These are phyloP conservation scores for Halictus quadricinctus DNA, from an alignment of 2,888 invertebrate genomes.

Conservation along the genomic window DNA sequence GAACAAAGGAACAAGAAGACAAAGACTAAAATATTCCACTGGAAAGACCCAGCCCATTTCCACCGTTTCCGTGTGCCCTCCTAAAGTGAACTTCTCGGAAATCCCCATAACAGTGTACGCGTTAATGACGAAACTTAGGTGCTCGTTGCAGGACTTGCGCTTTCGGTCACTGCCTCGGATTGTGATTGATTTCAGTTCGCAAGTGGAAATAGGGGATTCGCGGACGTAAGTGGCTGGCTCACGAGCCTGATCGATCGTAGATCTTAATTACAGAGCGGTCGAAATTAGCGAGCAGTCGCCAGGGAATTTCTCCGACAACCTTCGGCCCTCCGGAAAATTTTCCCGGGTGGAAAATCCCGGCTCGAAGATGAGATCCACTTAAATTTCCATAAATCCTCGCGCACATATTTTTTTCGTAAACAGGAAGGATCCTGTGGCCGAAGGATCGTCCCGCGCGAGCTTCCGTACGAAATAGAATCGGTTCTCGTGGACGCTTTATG, in stretches of 20 bases:
- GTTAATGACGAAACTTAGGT: conserved; percentile 11
- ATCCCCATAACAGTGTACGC: background rate
- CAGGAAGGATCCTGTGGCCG: background rate
- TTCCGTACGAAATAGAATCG: background rate
- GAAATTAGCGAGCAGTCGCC: background rate
- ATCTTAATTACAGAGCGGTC: background rate
- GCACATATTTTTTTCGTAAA: background rate
- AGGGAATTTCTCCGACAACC: background rate
- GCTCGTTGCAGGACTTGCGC: conserved; percentile 5
- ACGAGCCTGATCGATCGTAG: conserved; percentile 14
- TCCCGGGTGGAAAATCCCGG: background rate
- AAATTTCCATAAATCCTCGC: background rate
- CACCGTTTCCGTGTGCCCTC: too few relatives aligned
- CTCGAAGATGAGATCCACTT: background rate
- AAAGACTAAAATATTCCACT: background rate
- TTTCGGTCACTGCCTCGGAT: conserved; percentile 15
- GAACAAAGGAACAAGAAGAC: too few relatives aligned
- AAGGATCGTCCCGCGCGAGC: background rate
- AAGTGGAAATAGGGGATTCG: conserved; percentile 15
- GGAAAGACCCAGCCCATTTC: too few relatives aligned
- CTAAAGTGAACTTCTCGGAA: background rate
- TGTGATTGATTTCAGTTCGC: conserved; percentile 29
- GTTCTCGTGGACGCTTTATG: background rate
- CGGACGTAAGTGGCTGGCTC: background rate
- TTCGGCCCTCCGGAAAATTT: background rate